Base-by-base conservation (phyloP, 1,140 invertebrate genomes). In the Lepidurus packardi region DNA sequence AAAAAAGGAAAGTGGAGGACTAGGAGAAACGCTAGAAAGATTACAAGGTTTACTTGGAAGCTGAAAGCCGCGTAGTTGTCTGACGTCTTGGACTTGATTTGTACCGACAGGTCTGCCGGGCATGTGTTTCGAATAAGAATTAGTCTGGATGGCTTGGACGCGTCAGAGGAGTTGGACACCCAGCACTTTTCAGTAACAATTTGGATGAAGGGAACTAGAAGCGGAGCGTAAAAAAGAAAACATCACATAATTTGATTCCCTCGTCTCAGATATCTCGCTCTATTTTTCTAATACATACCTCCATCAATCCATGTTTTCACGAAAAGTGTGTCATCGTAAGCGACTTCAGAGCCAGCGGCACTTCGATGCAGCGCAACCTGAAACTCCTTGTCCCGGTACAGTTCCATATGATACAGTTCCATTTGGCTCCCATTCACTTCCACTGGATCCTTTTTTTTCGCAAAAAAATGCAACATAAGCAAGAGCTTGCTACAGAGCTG, bases 111-210 rank as follows among this genome's bases (percentile, higher is more conserved):
- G 75, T 81, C 79, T n/a, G 80, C 73, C n/a, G 82, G 80, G 73
- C 83, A 83, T 7, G 83, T 82, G 74, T 83, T 83, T 10, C 81
- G 78, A n/a, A 83, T 78, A 6, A 83, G 80, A 1, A 75, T 16
- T 13, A 80, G 43, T 8, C 74, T 74, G 43, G 79, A 73, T 41
- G 77, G 53, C 16, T 53, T 42, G 53, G 73, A 42, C 11, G 76
- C 75, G 73, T 79, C 77, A 10, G 81, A 81, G 11, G 80, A 81
- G 75, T 81, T 81, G 24, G 82, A 82, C 34, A 83, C 65, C 83
- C 82, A 83, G 77, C 83, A 83, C n/a, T 83, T 80, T 78, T 83
- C 83, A 45, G 82, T 81, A 5, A 83, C 82, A 16, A 83, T 81
- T 21, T 80, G 78, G 16, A 83, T 79, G 79, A 80, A 78, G 73